Base-by-base conservation (phyloP, 2,113 vertebrate genomes). In the Todiramphus chloris region DNA sequence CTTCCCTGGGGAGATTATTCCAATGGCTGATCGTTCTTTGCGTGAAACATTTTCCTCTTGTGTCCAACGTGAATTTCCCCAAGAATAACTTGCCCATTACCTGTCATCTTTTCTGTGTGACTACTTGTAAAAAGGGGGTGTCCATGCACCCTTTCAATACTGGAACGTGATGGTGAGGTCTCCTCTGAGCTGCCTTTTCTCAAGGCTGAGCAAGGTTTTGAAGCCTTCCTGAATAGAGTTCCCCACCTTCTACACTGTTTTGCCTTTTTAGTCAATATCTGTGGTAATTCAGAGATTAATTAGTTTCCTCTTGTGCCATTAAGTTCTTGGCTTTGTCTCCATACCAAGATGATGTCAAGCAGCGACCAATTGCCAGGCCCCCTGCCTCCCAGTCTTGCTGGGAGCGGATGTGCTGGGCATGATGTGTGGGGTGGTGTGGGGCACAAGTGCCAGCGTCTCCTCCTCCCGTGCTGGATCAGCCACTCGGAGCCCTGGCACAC, bases 401-500 rank as follows among this genome's bases (percentile, higher is more conserved):
- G 69, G 28, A 20, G 43, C 62, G 10, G 62, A 3, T 1, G 19
- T 11, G 3, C 21, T 1, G 18, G 17, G 53, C 31, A 3, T 2
- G 6, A 4, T 12, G 66, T 4, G 50, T 30, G 1, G 50, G 14
- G 21, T 13, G 23, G 24, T 19, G 25, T 55, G 27, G 19, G 23
- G 31, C 33, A 33, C 25, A 16, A 33, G 31, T 2, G 18, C 16
- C 2, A 4, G 50, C 2, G 1, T 16, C 10, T 7, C n/a, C 35
- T n/a, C 33, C 12, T 7, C 30, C 27, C 2, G 9, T 0, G 3
- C 39, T 4, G 23, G 33, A 5, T 8, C 15, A 13, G 56, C 43
- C 3, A 2, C 72, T 75, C 3, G 1, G 9, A 3, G 35, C 21
- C 51, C 55, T 3, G 2, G 23, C 58, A 28, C 10, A 1, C 5